A percentile compares a stretch with the other conserved stretches of the same genome.
Conservation (phyloP, 92 coral and sea anemone species). For the Umimayanthus chanpuru region DNA sequence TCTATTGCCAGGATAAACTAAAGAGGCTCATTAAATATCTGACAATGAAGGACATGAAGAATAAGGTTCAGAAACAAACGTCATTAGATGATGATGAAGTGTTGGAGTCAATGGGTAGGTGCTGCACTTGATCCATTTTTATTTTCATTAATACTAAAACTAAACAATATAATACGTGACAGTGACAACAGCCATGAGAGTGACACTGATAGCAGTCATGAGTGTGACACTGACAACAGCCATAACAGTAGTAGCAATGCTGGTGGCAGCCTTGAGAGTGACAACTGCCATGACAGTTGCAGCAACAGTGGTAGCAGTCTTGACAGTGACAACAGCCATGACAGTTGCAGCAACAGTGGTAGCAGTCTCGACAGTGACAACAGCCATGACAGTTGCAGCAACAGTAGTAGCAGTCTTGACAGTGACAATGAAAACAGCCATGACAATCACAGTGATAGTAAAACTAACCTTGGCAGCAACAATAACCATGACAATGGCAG, state of each 20-base stretch:
- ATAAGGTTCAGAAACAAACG: slow-evolving; percentile 82
- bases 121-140: not conserved
- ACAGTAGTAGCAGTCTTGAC: not conserved
- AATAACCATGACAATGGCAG: not conserved
- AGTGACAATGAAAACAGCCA: not conserved
- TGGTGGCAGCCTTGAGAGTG: too few relatives aligned
- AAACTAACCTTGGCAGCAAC: not conserved
- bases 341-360: not conserved
- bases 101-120: slow-evolving; percentile 76
- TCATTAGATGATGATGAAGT: slow-evolving; percentile 94
- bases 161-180: not conserved
- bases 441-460: not conserved
- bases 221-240: not conserved
- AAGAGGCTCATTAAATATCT: slow-evolving; percentile 82
- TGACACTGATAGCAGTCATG: too few relatives aligned
- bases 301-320: not conserved
- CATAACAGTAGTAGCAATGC: too few relatives aligned
- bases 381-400: not conserved
- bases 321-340: not conserved
- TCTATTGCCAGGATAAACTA: too few relatives aligned
- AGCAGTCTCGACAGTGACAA: not conserved
- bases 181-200: not conserved
- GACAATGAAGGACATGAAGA: slow-evolving; percentile 88
- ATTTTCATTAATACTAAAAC: too few relatives aligned
- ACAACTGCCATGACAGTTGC: not conserved